A percentile compares a stretch with the other conserved stretches of the same genome.
phyloP scores from a whole-genome alignment of 2,797 vertebrate species.

The Myiothlypis chrysogaster region DNA sequence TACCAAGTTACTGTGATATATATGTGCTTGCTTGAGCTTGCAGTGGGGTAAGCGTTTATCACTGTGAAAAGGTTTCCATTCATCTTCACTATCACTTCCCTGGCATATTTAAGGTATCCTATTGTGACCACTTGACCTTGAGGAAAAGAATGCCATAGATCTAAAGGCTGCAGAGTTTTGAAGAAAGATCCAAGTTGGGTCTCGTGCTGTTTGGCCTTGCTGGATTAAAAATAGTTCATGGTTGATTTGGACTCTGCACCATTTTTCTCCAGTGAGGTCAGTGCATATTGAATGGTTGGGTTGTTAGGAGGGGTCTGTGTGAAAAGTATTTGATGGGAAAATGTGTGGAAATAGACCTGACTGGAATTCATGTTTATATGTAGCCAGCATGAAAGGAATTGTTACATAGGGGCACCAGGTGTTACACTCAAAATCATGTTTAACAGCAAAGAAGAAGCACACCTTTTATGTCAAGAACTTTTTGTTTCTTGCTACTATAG shows the following conservation, averaged over 20 bases:
- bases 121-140: not conserved
- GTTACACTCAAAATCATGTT: fast-evolving
- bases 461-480: not conserved
- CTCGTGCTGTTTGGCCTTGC: not conserved
- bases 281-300: not conserved
- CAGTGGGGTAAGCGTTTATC: not conserved
- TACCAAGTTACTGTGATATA: not conserved
- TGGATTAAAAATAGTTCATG: not conserved
- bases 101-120: not conserved
- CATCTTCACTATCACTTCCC: not conserved
- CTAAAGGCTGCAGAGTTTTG: not conserved
- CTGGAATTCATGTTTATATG: fast-evolving
- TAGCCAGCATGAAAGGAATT: not conserved
- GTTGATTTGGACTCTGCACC: not conserved
- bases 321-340: not conserved
- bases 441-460: not conserved
- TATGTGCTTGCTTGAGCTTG: not conserved
- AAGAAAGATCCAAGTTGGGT: not conserved
- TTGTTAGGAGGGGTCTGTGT: not conserved
- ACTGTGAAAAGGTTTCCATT: not conserved
- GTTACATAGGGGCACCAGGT: not conserved
- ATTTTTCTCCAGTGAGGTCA: not conserved
- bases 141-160: not conserved
- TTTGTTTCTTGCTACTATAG: not conserved
- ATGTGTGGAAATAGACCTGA: not conserved